These are phyloP conservation scores for Semnornis frantzii DNA, from an alignment of 2,113 vertebrate species.

Conservation along the genomic window DNA sequence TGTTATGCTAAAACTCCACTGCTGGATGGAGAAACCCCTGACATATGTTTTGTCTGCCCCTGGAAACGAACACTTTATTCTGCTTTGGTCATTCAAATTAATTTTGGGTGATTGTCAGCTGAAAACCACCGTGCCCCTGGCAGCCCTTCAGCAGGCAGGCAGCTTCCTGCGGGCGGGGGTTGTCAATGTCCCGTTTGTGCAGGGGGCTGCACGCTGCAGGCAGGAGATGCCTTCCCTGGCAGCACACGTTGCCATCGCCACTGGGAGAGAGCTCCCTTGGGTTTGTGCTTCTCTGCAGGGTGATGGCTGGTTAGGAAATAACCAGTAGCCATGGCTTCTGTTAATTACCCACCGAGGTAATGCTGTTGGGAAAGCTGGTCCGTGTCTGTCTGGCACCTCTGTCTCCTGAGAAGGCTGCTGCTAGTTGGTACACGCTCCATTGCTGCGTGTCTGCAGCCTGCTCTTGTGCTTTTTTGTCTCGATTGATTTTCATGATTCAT, in stretches of 20 bases:
- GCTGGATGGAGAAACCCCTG: neutral
- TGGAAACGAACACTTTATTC: constrained; percentile 40
- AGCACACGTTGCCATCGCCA: constrained; percentile 67
- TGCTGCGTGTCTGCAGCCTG: neutral
- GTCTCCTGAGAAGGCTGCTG: neutral
- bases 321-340: neutral
- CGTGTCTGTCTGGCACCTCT: neutral
- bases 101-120: constrained; percentile 28
- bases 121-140: neutral
- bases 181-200: constrained; percentile 66
- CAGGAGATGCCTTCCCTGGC: constrained; percentile 68
- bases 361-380: neutral
- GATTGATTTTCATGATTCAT: constrained; percentile 82
- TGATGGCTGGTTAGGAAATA: neutral
- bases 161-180: constrained; percentile 54
- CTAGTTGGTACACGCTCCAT: constrained; percentile 17
- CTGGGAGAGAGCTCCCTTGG: neutral
- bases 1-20: neutral
- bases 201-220: constrained; percentile 62
- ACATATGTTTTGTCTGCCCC: constrained; percentile 46
- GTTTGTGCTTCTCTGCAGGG: neutral
- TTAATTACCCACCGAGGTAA: constrained; percentile 33
- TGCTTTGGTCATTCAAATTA: constrained; percentile 23
- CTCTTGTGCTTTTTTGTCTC: constrained; percentile 31
- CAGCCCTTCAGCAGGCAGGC: constrained; percentile 17